These are phyloP conservation scores for Capreolus pygargus DNA, from an alignment of 2,113 vertebrate species.

Conservation along the genomic window DNA sequence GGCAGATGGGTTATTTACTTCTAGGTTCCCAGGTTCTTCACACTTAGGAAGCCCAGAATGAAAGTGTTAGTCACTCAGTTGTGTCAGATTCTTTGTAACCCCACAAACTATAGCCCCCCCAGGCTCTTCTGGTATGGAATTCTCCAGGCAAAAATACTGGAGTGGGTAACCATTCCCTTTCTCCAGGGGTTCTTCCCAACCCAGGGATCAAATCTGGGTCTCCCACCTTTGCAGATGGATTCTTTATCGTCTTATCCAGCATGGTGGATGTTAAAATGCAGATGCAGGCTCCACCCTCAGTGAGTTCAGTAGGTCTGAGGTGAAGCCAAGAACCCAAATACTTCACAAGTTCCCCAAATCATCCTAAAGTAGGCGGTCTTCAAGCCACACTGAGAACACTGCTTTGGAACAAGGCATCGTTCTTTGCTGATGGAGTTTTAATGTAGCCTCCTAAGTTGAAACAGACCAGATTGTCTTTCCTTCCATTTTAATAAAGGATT, in stretches of 20 bases:
- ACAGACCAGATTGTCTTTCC: conserved; percentile 43
- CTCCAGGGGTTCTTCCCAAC: neutral
- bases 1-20: neutral
- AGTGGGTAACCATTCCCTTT: neutral
- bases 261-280: neutral
- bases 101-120: accelerated
- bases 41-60: neutral
- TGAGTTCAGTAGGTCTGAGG: neutral
- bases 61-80: neutral
- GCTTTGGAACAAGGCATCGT: neutral
- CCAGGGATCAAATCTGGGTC: neutral
- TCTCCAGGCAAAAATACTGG: neutral
- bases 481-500: conserved; percentile 71
- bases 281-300: neutral
- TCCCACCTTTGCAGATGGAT: neutral
- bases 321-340: neutral
- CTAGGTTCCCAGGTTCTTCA: neutral
- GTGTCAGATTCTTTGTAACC: neutral
- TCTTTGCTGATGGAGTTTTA: conserved; percentile 26
- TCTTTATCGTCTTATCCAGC: neutral
- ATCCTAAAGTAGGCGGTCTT: neutral
- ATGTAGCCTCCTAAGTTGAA: neutral
- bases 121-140: neutral
- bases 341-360: neutral
- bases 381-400: neutral